Evolutionary conservation across 2,113 vertebrate species (phyloP), one percentile per base, ranked within the genome.

Genomic region (Vicugna pacos): DNA sequence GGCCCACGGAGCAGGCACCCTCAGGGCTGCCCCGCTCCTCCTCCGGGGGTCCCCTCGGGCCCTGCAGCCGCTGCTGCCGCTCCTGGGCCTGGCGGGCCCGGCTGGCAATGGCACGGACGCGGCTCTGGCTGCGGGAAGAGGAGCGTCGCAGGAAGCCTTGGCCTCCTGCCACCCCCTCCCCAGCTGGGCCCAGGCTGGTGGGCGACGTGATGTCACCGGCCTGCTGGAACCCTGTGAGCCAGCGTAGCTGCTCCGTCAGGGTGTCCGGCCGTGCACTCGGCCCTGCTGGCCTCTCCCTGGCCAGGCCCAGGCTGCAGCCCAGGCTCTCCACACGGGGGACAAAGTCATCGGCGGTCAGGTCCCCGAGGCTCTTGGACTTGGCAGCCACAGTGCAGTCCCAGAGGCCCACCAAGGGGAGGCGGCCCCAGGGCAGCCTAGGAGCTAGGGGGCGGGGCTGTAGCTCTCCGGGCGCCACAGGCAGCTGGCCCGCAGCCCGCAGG

Each of bases 321-420:
- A 99, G 95, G 98, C 99, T 99, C 73, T 99, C 99, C 0, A 99
- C 99, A 89, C 98, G 98, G 95, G 99, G 99, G 28, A 98, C 97
- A 0, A 99, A 99, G 94, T 99, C 99, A 0, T 99, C 99, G 0
- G 99, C 99, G 1, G 99, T 99, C 64, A 99, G 98, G 96, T 99
- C 99, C 2, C 99, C 99, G 5, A 99, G 98, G 96, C 99, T 99
- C 97, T 99, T 99, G 96, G 99, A 99, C 98, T 99, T 99, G 64
- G 98, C 96, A 0, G 95, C 91, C 12, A 65, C 97, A 0, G 97
- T 94, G 77, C 46, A 75, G n/a, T 98, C 96, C 0, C 84, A 86
- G 88, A 99, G 98, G 3, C 99, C 99, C 62, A 99, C 99, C 91
- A 99, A 98, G 97, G 99, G 99, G 22, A 99, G 98, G 64, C 98